Base-by-base conservation (phyloP, 2,797 vertebrate genomes). In the Arctocebus calabarensis region DNA sequence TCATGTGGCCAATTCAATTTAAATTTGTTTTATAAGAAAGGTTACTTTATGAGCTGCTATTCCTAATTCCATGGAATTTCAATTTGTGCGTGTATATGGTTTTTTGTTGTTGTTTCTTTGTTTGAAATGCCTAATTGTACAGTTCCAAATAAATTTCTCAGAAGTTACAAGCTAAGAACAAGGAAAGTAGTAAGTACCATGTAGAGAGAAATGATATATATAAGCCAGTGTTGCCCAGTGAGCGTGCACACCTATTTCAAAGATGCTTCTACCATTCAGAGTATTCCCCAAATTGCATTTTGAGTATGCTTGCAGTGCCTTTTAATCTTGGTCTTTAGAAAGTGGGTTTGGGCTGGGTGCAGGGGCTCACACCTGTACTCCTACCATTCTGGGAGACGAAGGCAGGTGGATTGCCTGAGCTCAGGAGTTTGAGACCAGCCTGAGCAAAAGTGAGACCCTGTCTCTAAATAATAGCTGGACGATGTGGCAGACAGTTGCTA, bases 21-120 rank as follows among this genome's bases (percentile, higher is more conserved):
- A 92, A 92, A 94, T 70, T 66, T 75, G 59, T 84, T 94, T 95
- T 92, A 29, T 71, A 88, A 91, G 88, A 90, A 95, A 90, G 68
- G 61, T 95, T 61, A 57, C 88, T 92, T 94, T 68, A 20, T 88
- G 77, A 95, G 40, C 40, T 84, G 37, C 68, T 90, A 45, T 78
- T 19, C 32, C 13, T 55, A 34, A 62, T 55, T 84, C 27, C 29
- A 82, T 88, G 90, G 64, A 62, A 91, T 92, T 93, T 93, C 25
- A 88, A 73, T 88, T 45, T 34, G 9, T 64, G 71, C 84, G 40
- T 73, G 17, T 32, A 14, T 4, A 17, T 68, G 37, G 22, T 14
- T 52, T 52, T 52, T 52, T 52, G 48, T 52, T 52, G 48, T 52
- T 52, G 48, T 40, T 40, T 40, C 40, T 52, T 81, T 57, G 79